Evolutionary conservation across 2,797 vertebrate genomes (phyloP).

Genomic region (Epinephelus coioides): DNA sequence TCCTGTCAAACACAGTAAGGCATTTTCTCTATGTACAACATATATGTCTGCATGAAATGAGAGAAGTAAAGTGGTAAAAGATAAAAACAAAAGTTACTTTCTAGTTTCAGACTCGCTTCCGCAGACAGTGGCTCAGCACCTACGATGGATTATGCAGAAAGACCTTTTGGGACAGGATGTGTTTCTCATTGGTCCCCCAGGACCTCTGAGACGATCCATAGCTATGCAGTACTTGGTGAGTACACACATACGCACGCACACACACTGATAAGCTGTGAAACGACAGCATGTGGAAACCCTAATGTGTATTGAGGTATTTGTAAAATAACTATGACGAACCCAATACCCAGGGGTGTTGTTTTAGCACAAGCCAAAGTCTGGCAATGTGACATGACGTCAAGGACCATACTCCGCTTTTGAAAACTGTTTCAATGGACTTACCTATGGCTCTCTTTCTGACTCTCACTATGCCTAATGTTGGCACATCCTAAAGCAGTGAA

Average conservation of each 20-base stretch:
- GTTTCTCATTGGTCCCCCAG: conserved; percentile 97
- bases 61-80: not conserved
- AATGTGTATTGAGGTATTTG: too few relatives aligned
- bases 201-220: conserved; percentile 94
- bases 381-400: too few relatives aligned
- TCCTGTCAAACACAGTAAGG: conserved; percentile 95
- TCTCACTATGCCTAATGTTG: too few relatives aligned
- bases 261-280: not conserved
- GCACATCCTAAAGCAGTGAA: too few relatives aligned
- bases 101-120: conserved; percentile 90
- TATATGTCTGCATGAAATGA: not conserved
- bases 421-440: too few relatives aligned
- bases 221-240: conserved; percentile 98
- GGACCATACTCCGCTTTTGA: too few relatives aligned
- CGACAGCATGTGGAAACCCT: too few relatives aligned
- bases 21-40: not conserved
- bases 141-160: conserved; percentile 99
- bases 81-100: not conserved
- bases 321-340: not conserved
- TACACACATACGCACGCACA: not conserved
- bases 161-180: conserved; percentile 97
- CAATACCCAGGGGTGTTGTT: too few relatives aligned
- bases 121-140: conserved; percentile 91
- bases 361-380: too few relatives aligned
- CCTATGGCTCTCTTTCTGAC: too few relatives aligned